These are phyloP conservation scores for Dipodomys spectabilis DNA, from an alignment of 2,113 vertebrate genomes.

Conservation along the genomic window DNA sequence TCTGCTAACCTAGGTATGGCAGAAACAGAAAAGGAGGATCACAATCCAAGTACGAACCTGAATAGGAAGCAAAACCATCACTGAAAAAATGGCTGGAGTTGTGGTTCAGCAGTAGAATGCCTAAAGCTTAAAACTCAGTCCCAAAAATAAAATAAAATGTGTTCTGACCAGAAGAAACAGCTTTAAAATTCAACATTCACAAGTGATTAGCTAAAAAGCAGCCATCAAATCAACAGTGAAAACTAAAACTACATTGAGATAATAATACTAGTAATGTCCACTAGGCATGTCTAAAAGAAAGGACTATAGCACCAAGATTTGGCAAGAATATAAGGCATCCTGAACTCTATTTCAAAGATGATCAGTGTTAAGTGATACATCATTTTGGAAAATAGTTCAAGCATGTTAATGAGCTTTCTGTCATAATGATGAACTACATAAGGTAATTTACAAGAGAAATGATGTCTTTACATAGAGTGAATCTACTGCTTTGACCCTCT, in stretches of 20 bases:
- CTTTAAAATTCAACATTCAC: not conserved
- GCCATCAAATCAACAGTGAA: not conserved
- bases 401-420: not conserved
- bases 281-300: not conserved
- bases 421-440: not conserved
- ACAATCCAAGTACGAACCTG: too few relatives aligned
- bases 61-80: too few relatives aligned
- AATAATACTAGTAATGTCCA: not conserved
- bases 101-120: too few relatives aligned
- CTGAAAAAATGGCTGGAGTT: too few relatives aligned
- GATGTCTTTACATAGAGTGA: not conserved
- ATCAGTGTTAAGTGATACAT: not conserved
- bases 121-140: too few relatives aligned
- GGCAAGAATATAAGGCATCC: not conserved
- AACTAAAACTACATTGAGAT: not conserved
- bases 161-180: not conserved
- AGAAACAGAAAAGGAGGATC: too few relatives aligned
- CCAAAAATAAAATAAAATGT: not conserved
- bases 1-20: too few relatives aligned
- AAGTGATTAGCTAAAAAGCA: not conserved
- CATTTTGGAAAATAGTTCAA: not conserved
- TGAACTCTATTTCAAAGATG: not conserved
- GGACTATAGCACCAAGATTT: not conserved
- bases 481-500: not conserved
- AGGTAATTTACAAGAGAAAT: not conserved